These are phyloP conservation scores for Rambutsinella grinnellia DNA, from an alignment of 2,888 invertebrate species.

Conservation along the genomic window DNA sequence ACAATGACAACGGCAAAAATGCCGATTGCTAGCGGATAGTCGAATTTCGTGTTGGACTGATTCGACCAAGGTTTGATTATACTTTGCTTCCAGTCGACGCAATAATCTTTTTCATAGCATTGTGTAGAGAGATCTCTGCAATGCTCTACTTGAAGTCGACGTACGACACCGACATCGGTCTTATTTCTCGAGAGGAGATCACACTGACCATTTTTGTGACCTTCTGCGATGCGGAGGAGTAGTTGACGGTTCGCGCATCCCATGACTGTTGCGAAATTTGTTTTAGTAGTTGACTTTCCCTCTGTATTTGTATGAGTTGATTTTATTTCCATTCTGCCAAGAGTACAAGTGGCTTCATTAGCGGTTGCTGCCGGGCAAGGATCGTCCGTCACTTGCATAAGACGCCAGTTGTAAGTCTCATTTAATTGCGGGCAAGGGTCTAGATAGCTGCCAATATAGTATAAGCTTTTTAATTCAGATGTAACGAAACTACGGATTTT, in stretches of 20 bases:
- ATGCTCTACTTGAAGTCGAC: conserved; percentile 58
- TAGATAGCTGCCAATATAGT: conserved; percentile 54
- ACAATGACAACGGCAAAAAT: conserved; percentile 56
- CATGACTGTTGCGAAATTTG: conserved; percentile 60
- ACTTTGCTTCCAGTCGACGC: conserved; percentile 50
- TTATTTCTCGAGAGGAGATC: conserved; percentile 7
- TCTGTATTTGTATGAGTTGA: conserved; percentile 14
- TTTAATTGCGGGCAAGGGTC: conserved; percentile 53
- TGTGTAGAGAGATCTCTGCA: conserved; percentile 44
- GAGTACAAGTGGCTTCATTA: conserved; percentile 55
- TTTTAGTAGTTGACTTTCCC: background rate
- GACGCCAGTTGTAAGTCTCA: conserved; percentile 50
- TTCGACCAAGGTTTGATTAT: conserved; percentile 49
- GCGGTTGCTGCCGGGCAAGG: conserved; percentile 28
- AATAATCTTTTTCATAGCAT: conserved; percentile 55
- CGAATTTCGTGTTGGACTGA: conserved; percentile 29
- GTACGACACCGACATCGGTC: conserved; percentile 7
- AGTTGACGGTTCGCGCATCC: conserved; percentile 60
- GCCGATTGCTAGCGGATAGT: conserved; percentile 48
- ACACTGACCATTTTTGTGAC: conserved; percentile 24
- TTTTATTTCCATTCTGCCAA: conserved; percentile 57
- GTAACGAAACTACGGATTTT: conserved; percentile 37
- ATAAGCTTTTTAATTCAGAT: conserved; percentile 33
- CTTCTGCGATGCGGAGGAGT: conserved; percentile 26
- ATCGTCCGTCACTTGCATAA: conserved; percentile 24